Conservation (phyloP, 2,888 invertebrate genomes). For the Yponomeuta sedellus region DNA sequence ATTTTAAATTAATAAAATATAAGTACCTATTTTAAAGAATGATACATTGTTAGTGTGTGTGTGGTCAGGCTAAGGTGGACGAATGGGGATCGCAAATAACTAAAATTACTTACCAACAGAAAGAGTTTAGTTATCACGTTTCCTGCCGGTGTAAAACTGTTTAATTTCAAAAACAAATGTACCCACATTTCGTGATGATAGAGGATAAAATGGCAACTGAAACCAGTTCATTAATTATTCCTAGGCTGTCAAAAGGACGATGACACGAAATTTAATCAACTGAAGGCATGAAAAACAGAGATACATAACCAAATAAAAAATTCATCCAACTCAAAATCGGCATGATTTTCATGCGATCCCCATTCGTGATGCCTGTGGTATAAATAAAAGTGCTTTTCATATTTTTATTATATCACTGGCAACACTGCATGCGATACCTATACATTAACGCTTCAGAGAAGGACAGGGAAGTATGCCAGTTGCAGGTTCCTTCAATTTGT, state of each 20-base stretch:
- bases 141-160: background rate
- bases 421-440: slow-evolving; percentile 52
- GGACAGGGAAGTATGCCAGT: slow-evolving; percentile 67
- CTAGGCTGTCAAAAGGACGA: no score
- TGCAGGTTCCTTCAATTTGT: slow-evolving; percentile 32
- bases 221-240: no score
- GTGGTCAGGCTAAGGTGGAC: slow-evolving; percentile 48
- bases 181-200: no score
- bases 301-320: slow-evolving; percentile 1
- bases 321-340: slow-evolving; percentile 22
- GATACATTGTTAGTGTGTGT: slow-evolving; percentile 62
- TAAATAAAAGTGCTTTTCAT: background rate
- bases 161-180: no score
- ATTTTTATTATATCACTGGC: slow-evolving; percentile 32
- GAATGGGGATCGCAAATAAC: slow-evolving; percentile 29
- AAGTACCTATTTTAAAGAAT: slow-evolving; percentile 48
- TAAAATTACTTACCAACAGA: background rate
- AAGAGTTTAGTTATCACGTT: background rate
- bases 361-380: slow-evolving; percentile 42
- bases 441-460: slow-evolving; percentile 47
- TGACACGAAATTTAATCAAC: no score
- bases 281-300: background rate
- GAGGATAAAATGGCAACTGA: no score
- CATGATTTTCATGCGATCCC: slow-evolving; percentile 28
- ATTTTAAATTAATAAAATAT: slow-evolving; percentile 27